A percentile compares a stretch with the other conserved stretches of the same genome.
phyloP scores from a whole-genome alignment of 1,140 invertebrate species.

The Caenorhabditis remanei region DNA sequence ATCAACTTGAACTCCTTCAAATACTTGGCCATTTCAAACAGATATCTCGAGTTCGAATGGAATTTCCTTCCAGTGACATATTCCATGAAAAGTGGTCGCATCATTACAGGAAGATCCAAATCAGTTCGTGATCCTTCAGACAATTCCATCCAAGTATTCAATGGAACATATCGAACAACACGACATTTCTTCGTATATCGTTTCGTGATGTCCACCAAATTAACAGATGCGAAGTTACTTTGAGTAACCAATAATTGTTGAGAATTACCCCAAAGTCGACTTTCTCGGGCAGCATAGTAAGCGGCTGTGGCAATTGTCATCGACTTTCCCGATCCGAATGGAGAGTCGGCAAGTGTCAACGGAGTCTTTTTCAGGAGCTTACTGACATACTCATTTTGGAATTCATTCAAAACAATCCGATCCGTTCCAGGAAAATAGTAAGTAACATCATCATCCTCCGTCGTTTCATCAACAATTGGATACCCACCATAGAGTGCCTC shows the following conservation, averaged over 20 bases:
- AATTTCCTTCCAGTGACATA: neutral
- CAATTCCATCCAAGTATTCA: neutral
- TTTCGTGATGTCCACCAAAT: conserved; percentile 6
- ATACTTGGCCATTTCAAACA: neutral
- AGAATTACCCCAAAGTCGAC: neutral
- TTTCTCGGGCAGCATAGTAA: neutral
- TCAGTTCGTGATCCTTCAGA: neutral
- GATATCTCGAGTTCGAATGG: too few relatives aligned
- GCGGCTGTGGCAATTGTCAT: conserved; percentile 13
- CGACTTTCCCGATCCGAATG: conserved; percentile 2
- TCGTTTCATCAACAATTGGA: too few relatives aligned
- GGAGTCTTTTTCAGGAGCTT: neutral
- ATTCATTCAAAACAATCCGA: neutral
- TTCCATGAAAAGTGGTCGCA: neutral
- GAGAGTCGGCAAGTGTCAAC: neutral
- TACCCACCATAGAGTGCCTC: neutral
- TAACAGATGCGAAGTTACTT: neutral
- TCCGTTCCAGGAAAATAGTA: neutral
- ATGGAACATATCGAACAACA: neutral
- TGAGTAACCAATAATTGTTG: neutral
- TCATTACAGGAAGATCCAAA: neutral
- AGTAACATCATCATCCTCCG: neutral
- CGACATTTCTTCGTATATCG: neutral
- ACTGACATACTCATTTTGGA: neutral
- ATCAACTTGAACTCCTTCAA: neutral